Conservation (phyloP, 1,140 invertebrate species). For the Saccostrea echinata region DNA sequence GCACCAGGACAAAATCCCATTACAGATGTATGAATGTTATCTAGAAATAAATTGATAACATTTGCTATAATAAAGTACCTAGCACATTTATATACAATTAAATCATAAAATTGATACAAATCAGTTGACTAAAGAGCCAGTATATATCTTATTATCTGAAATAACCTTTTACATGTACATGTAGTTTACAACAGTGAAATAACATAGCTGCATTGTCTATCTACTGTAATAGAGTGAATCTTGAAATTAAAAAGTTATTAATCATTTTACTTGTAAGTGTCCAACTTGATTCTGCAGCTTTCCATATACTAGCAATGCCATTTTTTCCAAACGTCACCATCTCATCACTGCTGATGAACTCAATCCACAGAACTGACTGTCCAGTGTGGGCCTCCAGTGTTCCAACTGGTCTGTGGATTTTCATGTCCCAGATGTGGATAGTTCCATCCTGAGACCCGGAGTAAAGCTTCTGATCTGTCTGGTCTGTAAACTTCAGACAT, state of each 20-base stretch:
- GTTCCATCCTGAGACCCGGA: constrained; percentile 49
- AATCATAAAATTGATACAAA: too few species aligned
- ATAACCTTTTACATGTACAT: not conserved
- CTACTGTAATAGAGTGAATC: not conserved
- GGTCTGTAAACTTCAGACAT: constrained; percentile 42
- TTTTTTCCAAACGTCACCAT: constrained; percentile 54
- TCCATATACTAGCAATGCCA: constrained; percentile 49
- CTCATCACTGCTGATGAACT: constrained; percentile 38
- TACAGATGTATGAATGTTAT: constrained; percentile 6
- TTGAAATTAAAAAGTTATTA: not conserved
- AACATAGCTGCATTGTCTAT: not conserved
- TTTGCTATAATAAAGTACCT: too few species aligned
- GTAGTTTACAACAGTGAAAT: not conserved
- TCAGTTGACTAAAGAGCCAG: too few species aligned
- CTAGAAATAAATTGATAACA: constrained; percentile 31
- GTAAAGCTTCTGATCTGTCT: constrained; percentile 33
- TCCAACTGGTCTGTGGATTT: not conserved
- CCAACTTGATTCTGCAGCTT: constrained; percentile 22
- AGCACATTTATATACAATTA: too few species aligned
- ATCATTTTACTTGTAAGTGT: constrained; percentile 41
- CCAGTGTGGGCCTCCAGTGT: constrained; percentile 38
- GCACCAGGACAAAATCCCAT: constrained; percentile 56
- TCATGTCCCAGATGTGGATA: constrained; percentile 54
- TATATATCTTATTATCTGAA: not conserved
- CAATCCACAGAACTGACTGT: constrained; percentile 54